A percentile compares a stretch with the other conserved stretches of the same genome.
Conservation (phyloP, 2,113 vertebrate species). For the Halichoeres trimaculatus region DNA sequence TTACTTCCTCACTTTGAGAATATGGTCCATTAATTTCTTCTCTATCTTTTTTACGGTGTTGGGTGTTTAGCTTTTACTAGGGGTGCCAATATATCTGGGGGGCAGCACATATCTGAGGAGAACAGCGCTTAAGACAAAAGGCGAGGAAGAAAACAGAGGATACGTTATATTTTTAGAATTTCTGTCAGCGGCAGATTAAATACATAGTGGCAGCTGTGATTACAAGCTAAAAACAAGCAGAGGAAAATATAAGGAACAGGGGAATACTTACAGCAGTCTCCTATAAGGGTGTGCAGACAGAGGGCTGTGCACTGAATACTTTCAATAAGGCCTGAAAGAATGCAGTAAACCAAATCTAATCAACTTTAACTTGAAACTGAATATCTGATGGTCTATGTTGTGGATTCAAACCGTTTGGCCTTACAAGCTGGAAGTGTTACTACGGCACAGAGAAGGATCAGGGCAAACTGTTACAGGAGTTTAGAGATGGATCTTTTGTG, state of each 20-base stretch:
- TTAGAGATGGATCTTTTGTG: conserved; percentile 38
- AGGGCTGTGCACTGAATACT: conserved; percentile 24
- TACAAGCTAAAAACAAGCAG: conserved; percentile 41
- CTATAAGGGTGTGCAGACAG: conserved; percentile 12
- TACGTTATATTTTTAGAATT: conserved; percentile 29
- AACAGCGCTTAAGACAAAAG: conserved; percentile 38
- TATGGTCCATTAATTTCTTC: conserved; percentile 25
- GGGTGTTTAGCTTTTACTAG: conserved; percentile 24
- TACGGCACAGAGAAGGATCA: conserved; percentile 24
- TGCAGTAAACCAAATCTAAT: conserved; percentile 46
- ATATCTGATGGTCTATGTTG: background rate
- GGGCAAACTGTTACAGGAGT: conserved; percentile 11
- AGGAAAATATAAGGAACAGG: conserved; percentile 41
- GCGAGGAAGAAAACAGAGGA: conserved; percentile 13
- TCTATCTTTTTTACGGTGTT: conserved; percentile 27
- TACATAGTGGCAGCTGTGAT: conserved; percentile 29
- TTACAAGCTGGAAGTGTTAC: conserved; percentile 44
- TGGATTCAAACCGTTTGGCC: conserved; percentile 4
- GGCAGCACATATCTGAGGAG: conserved; percentile 26
- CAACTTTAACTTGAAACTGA: conserved; percentile 22
- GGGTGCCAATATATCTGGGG: conserved; percentile 30
- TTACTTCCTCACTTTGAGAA: conserved; percentile 22
- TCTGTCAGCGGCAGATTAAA: conserved; percentile 18
- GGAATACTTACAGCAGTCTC: conserved; percentile 25
- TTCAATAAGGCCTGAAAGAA: conserved; percentile 45